Evolutionary conservation across 1,140 invertebrate genomes (phyloP).

Genomic region (Microplitis mediator): DNA sequence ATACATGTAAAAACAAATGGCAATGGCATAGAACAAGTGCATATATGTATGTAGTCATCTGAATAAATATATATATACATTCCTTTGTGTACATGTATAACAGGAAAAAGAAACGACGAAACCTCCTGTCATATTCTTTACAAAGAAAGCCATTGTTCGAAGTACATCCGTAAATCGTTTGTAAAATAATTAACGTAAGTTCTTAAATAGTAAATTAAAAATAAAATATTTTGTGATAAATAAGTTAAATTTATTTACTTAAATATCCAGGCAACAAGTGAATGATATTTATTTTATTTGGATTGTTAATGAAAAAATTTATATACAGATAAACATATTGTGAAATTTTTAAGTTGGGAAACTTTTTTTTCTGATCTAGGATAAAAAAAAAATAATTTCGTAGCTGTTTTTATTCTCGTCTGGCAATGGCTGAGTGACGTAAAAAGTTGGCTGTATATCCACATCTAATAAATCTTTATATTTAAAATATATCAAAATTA

Average conservation of each 20-base stretch:
- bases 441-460: neutral
- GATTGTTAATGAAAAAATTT: neutral
- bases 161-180: neutral
- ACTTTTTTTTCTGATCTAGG: neutral
- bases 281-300: too few relatives aligned
- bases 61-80: neutral
- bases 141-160: slow-evolving; percentile 4
- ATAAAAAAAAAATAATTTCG: neutral
- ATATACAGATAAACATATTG: neutral
- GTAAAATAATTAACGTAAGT: neutral
- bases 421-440: neutral
- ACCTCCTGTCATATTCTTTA: slow-evolving; percentile 1
- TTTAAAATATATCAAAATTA: too few relatives aligned
- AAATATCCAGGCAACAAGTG: too few relatives aligned
- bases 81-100: neutral
- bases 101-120: slow-evolving; percentile 3
- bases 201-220: neutral
- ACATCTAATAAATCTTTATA: neutral
- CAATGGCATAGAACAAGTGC: neutral
- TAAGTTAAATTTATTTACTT: too few relatives aligned
- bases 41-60: neutral
- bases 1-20: neutral
- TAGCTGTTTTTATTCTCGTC: neutral
- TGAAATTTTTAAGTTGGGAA: too few relatives aligned
- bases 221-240: too few relatives aligned